Base-by-base conservation (phyloP, 2,113 vertebrate genomes). In the Lota lota region DNA sequence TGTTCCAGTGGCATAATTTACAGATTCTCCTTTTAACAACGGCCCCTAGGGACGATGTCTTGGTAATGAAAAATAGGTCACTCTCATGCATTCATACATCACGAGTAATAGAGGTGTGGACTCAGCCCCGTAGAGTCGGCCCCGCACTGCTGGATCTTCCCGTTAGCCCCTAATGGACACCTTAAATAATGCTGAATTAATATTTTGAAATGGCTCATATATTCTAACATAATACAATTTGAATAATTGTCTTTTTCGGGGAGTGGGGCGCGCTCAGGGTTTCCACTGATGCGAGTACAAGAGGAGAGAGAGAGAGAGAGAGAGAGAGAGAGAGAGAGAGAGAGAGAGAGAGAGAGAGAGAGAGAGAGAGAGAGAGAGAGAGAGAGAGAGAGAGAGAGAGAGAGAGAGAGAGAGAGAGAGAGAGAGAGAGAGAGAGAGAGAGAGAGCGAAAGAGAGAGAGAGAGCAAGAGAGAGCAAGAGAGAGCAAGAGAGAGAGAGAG, bases 191-290 rank as follows among this genome's bases (percentile, higher is more conserved):
- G 78, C 82, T 82, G 80, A 86, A 88, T 90, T 90, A 88, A 90
- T 90, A 88, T 90, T 90, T 90, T 80, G 83, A 88, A 87, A 87
- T 72, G 85, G 84, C 82, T 90, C 87, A 88, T 90, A 88, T 75
- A 88, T 90, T 75, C 84, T 86, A 76, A 77, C 83, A 85, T 83
- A 88, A 88, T 85, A 81, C 67, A 77, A 85, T 88, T 79, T 84
- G 78, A 82, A 83, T 85, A 74, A 82, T 85, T 85, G 82, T 82
- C 81, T 67, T 85, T 83, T 83, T 28, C 68, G 84, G 40, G 40
- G 40, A 47, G 40, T 47, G 40, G 40, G 10, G 40, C 40, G 12
- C 80, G 79, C 74, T 74, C 78, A 68, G 75, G 77, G 79, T 70
- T 72, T 68, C 80, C 81, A 81, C 71, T 83, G 85, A 87, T 83